Percentiles rank a stretch among this genome's conserved stretches.
Conservation (phyloP, 1,140 invertebrate species). For the Hesperophylax magnus region DNA sequence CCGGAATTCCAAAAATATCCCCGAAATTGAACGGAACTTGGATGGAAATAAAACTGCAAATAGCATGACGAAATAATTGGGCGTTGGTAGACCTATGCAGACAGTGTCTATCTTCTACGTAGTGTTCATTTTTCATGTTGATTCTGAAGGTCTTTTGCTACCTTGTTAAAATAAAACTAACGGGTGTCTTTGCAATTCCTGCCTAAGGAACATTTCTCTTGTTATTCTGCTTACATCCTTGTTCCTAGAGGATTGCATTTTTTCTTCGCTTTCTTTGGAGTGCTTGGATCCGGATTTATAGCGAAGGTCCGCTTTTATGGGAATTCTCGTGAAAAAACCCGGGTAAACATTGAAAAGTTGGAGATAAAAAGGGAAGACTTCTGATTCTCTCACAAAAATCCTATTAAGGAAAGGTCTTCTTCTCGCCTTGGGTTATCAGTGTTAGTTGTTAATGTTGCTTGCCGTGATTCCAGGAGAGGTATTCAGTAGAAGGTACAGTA, state of each 20-base stretch:
- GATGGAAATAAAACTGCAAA: too few species aligned
- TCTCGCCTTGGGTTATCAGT: neutral
- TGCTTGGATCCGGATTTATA: constrained; percentile 31
- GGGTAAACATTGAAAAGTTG: constrained; percentile 28
- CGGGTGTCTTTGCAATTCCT: constrained; percentile 13
- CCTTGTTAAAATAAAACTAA: neutral
- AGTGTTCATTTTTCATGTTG: too few species aligned
- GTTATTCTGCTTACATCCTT: constrained; percentile 29
- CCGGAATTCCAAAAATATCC: constrained; percentile 14
- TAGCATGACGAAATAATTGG: too few species aligned
- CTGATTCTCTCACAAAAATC: constrained; percentile 3
- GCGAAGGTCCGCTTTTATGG: constrained; percentile 26
- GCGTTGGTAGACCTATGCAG: too few species aligned
- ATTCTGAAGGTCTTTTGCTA: too few species aligned
- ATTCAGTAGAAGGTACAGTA: neutral
- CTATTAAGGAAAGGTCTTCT: constrained; percentile 13
- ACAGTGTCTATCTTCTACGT: too few species aligned
- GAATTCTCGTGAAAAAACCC: constrained; percentile 16
- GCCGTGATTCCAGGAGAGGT: neutral
- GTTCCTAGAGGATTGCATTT: constrained; percentile 20
- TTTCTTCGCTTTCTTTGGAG: constrained; percentile 28
- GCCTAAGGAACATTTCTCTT: constrained; percentile 2
- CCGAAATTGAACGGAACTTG: neutral
- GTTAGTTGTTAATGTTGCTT: constrained; percentile 2
- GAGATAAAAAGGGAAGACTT: constrained; percentile 1